Percentiles rank a stretch among this genome's conserved stretches.
phyloP scores from a whole-genome alignment of 2,797 vertebrate genomes.

The Yasuhikotakia modesta region DNA sequence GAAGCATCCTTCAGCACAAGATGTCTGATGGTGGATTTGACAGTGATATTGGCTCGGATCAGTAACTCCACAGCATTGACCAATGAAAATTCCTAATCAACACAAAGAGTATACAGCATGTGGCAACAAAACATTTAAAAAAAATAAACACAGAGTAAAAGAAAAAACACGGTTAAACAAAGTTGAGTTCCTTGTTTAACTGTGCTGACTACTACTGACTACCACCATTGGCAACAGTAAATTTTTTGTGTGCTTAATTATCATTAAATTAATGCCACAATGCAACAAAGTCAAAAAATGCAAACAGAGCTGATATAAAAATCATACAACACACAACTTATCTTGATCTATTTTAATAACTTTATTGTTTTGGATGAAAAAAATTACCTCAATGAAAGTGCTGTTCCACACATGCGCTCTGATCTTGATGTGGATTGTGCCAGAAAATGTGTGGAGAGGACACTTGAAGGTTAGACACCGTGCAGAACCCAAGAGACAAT shows the following conservation, averaged over 20 bases:
- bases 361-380: background rate
- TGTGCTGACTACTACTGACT: too few relatives aligned
- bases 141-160: too few relatives aligned
- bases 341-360: background rate
- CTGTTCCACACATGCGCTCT: constrained; percentile 90
- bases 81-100: constrained; percentile 80
- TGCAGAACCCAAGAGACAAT: constrained; percentile 84
- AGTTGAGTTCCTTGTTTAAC: too few relatives aligned
- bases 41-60: constrained; percentile 86
- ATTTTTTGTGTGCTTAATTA: too few relatives aligned
- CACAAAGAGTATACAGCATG: background rate
- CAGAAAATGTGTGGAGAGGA: constrained; percentile 85
- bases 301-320: background rate
- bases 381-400: constrained; percentile 88
- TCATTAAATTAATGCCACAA: too few relatives aligned
- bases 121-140: background rate
- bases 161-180: too few relatives aligned
- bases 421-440: constrained; percentile 78
- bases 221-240: too few relatives aligned
- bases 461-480: constrained; percentile 85
- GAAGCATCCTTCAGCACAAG: constrained; percentile 83
- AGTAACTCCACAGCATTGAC: constrained; percentile 86
- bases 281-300: too few relatives aligned
- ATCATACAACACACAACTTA: background rate
- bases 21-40: constrained; percentile 88